Percentiles rank a stretch among this genome's conserved stretches.
Evolutionary conservation across 1,140 invertebrate genomes (phyloP).

Genomic region (Drosophila subobscura): DNA sequence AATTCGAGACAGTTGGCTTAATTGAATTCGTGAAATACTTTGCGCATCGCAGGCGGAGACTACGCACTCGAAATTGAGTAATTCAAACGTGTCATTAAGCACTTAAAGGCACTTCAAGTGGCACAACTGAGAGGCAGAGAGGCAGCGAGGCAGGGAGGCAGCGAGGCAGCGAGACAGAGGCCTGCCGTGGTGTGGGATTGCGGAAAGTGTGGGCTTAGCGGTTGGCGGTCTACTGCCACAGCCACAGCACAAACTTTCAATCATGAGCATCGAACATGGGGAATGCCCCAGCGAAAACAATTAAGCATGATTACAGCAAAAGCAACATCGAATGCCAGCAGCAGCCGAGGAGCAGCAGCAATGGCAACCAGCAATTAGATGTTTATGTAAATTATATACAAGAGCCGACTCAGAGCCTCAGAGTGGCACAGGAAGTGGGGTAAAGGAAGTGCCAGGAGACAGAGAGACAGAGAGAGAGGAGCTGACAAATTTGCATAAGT

Average conservation of each 20-base stretch:
- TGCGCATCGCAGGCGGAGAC: conserved; percentile 15
- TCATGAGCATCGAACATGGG: conserved; percentile 72
- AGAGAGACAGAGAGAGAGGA: conserved; percentile 27
- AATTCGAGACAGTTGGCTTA: conserved; percentile 67
- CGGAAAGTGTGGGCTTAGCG: conserved; percentile 29
- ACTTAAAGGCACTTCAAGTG: conserved; percentile 67
- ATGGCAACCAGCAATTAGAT: conserved; percentile 76
- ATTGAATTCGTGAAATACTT: conserved; percentile 74
- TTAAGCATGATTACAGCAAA: conserved; percentile 74
- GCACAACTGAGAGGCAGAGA: no score
- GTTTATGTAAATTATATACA: conserved; percentile 79
- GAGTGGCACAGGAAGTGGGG: not conserved
- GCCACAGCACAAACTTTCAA: conserved; percentile 77
- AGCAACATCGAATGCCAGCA: conserved; percentile 65
- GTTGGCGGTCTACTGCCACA: conserved; percentile 61
- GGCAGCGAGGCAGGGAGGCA: no score
- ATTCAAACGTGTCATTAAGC: conserved; percentile 77
- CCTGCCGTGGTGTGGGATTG: conserved; percentile 12
- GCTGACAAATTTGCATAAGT: conserved; percentile 67
- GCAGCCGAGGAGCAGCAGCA: conserved; percentile 37
- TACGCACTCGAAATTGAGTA: conserved; percentile 60
- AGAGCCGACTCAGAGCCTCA: conserved; percentile 6
- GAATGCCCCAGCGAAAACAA: conserved; percentile 75
- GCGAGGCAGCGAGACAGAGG: no score
- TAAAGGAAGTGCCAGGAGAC: not conserved